Conservation (phyloP, 2,113 vertebrate species). For the Geothlypis trichas region DNA sequence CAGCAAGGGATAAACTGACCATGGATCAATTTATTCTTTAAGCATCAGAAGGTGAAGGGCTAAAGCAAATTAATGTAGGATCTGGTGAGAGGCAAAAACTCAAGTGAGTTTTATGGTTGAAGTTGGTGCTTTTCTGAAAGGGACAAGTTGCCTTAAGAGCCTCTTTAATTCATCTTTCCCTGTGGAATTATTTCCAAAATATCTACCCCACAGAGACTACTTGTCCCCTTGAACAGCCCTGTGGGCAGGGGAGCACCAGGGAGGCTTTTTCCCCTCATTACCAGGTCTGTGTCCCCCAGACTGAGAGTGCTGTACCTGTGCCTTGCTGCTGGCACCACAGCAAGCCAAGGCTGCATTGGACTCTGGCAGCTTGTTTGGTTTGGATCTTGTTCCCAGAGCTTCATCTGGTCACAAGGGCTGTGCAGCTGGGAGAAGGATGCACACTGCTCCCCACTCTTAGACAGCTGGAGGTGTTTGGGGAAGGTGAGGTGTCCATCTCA, state of each 20-base stretch:
- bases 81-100: neutral
- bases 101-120: neutral
- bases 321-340: neutral
- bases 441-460: neutral
- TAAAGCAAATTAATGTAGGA: neutral
- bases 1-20: neutral
- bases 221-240: neutral
- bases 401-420: neutral
- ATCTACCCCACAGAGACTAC: neutral
- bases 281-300: neutral
- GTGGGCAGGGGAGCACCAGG: neutral
- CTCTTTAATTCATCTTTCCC: neutral
- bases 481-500: neutral
- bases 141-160: neutral
- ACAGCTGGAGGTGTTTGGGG: neutral
- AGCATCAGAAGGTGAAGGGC: neutral
- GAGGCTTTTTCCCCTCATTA: neutral
- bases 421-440: neutral
- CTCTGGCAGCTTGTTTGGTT: neutral
- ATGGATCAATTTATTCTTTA: rapidly evolving
- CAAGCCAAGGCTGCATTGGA: neutral
- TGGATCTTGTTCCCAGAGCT: neutral
- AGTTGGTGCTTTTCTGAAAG: neutral
- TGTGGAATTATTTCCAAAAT: neutral
- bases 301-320: neutral